Evolutionary conservation across 2,888 invertebrate species (phyloP).

Genomic region (Dryadula phaetusa): DNA sequence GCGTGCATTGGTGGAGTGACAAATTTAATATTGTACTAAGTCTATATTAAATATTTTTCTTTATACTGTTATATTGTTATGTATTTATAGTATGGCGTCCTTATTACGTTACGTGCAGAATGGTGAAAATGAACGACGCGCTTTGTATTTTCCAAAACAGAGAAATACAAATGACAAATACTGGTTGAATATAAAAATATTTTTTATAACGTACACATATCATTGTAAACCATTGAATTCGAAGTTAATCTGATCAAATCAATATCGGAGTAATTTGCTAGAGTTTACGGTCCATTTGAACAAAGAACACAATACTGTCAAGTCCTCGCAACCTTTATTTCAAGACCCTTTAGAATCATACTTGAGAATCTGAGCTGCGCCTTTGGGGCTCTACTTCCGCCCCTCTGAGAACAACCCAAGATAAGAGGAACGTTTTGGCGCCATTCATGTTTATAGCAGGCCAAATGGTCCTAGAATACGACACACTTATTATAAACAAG

Average conservation of each 20-base stretch:
- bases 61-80: too few relatives aligned
- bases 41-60: too few relatives aligned
- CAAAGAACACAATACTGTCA: conserved; percentile 75
- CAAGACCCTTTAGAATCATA: conserved; percentile 80
- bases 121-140: too few relatives aligned
- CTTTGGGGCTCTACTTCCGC: conserved; percentile 79
- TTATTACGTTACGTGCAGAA: too few relatives aligned
- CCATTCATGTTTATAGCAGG: conserved; percentile 83
- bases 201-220: too few relatives aligned
- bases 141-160: too few relatives aligned
- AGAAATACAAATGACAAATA: too few relatives aligned
- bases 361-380: conserved; percentile 74
- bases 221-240: conserved; percentile 15
- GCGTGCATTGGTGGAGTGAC: too few relatives aligned
- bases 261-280: conserved; percentile 77
- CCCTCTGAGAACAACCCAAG: conserved; percentile 80
- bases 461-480: conserved; percentile 81
- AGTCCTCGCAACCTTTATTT: conserved; percentile 77
- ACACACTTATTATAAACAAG: conserved; percentile 82
- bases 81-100: too few relatives aligned
- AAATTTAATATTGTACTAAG: too few relatives aligned
- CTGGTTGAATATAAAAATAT: too few relatives aligned
- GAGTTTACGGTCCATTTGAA: conserved; percentile 82
- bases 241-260: conserved; percentile 73
- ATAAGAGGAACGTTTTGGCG: conserved; percentile 84